phyloP scores from a whole-genome alignment of 2,888 invertebrate genomes.

The Nudaria mundana region DNA sequence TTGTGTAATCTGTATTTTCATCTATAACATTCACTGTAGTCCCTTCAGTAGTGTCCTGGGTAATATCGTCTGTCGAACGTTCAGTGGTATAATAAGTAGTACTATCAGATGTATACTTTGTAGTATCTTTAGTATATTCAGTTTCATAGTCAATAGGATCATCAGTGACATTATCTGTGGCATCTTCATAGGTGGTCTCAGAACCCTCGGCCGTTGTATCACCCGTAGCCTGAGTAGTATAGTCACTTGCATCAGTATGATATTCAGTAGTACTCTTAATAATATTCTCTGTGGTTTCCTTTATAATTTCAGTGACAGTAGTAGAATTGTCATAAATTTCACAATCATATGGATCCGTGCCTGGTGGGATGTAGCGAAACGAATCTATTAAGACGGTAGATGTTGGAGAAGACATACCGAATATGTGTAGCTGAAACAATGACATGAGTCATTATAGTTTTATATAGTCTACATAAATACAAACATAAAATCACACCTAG shows the following conservation, averaged over 20 bases:
- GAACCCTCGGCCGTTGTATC: background rate
- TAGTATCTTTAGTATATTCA: background rate
- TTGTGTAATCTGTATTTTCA: background rate
- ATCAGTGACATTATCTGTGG: background rate
- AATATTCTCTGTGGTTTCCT: background rate
- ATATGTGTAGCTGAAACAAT: no score
- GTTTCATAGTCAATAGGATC: background rate
- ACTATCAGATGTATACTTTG: background rate
- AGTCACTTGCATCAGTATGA: no score
- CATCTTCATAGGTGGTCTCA: background rate
- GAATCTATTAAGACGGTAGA: conserved; percentile 18
- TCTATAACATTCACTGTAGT: background rate
- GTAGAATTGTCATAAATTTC: background rate
- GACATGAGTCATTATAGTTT: no score
- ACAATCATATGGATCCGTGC: background rate
- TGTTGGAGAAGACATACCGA: background rate
- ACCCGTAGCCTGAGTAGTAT: background rate
- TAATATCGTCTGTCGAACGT: background rate
- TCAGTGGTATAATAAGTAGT: no score
- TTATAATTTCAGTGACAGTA: no score
- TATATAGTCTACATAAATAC: no score
- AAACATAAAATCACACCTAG: no score
- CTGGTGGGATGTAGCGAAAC: conserved; percentile 25
- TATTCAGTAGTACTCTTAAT: background rate
- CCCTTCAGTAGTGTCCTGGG: background rate